Percentiles rank a stretch among this genome's conserved stretches.
Evolutionary conservation across 2,113 vertebrate genomes (phyloP).

Genomic region (Eudyptes chrysolophus): DNA sequence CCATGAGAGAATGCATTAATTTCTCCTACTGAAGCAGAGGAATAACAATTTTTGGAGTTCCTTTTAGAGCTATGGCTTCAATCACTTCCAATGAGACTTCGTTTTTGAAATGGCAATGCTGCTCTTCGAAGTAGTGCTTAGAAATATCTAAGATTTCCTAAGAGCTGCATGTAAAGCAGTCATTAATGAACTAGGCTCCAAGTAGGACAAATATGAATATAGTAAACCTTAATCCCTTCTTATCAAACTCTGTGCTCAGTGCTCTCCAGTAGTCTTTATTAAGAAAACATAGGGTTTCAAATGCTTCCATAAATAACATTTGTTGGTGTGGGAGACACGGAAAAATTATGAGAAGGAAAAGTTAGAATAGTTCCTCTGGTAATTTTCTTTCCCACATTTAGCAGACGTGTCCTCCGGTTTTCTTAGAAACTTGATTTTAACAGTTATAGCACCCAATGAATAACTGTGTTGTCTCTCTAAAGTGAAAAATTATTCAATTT

Average conservation of each 20-base stretch:
- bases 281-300: constrained; percentile 5
- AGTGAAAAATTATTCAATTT: constrained; percentile 38
- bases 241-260: neutral
- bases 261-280: neutral
- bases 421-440: constrained; percentile 40
- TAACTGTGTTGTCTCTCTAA: neutral
- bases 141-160: neutral
- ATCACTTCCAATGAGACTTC: neutral
- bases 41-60: neutral
- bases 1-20: neutral
- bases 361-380: neutral
- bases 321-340: neutral
- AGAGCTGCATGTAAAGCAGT: neutral
- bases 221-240: constrained; percentile 27
- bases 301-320: neutral
- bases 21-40: neutral
- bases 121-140: neutral
- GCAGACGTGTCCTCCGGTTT: neutral
- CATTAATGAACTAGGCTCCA: neutral
- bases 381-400: constrained; percentile 3
- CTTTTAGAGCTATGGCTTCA: neutral
- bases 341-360: neutral
- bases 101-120: neutral
- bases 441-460: neutral
- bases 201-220: constrained; percentile 15